A percentile compares a stretch with the other conserved stretches of the same genome.
These are phyloP conservation scores for Cosmorhoe ocellata DNA, from an alignment of 2,888 invertebrate species.

Conservation along the genomic window DNA sequence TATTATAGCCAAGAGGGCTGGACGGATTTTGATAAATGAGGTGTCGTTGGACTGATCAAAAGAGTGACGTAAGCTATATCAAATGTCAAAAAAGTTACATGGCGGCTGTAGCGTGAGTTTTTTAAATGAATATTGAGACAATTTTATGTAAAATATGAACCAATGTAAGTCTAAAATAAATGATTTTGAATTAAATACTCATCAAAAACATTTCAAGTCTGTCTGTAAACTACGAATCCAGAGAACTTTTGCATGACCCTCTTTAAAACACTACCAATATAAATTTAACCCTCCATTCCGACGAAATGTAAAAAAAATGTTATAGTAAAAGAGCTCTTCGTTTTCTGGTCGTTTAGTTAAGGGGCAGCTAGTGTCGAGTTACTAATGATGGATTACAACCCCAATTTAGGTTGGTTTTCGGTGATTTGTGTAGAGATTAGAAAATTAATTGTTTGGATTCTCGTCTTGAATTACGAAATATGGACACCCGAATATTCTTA, in stretches of 20 bases:
- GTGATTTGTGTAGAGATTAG: neutral
- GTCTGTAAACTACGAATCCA: neutral
- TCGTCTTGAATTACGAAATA: neutral
- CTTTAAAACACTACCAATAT: neutral
- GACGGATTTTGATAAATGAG: too few relatives aligned
- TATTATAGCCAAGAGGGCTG: too few relatives aligned
- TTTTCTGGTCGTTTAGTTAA: neutral
- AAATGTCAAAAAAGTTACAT: too few relatives aligned
- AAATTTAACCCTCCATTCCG: neutral
- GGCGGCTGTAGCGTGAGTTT: too few relatives aligned
- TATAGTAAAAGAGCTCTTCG: neutral
- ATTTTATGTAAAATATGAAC: too few relatives aligned
- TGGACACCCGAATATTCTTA: too few relatives aligned
- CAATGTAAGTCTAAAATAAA: too few relatives aligned
- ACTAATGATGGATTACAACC: conserved; percentile 16
- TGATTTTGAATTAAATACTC: too few relatives aligned
- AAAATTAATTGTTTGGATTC: conserved; percentile 3
- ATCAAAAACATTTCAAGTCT: too few relatives aligned
- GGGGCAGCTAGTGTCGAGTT: conserved; percentile 23
- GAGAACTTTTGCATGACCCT: neutral
- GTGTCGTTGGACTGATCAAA: too few relatives aligned
- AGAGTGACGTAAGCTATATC: too few relatives aligned
- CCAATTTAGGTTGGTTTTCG: neutral
- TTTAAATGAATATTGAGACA: too few relatives aligned
- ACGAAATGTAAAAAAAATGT: neutral